Base-by-base conservation (phyloP, 2,797 vertebrate species). In the Sciaenops ocellatus region DNA sequence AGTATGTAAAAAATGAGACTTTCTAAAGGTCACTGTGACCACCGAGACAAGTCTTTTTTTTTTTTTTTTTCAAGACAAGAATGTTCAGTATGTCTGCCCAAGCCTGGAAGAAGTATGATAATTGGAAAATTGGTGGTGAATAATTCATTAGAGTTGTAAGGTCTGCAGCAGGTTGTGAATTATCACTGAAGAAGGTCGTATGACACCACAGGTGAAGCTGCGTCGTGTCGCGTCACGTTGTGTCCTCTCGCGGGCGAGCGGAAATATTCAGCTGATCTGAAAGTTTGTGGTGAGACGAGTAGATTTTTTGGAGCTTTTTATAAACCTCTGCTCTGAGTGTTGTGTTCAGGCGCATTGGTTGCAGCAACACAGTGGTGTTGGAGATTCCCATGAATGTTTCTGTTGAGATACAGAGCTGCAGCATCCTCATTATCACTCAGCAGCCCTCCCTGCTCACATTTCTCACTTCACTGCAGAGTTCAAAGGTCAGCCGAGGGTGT, bases 401-500 rank as follows among this genome's bases (percentile, higher is more conserved):
- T 87, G 78, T 77, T 82, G 79, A 75, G 82, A 91, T 86, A 76
- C 84, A 84, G 65, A 55, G 59, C 72, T 76, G 70, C 17, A 5
- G 28, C 73, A 17, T 79, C 69, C 86, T 89, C 87, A 88, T 90
- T 90, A 92, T 90, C 89, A 67, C 85, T 81, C 61, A 24, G 83
- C 80, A 69, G 64, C 78, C 67, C 64, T 65, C 50, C 72, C 18
- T 44, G 52, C 84, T 89, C 79, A 60, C 85, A 85, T 89, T 86
- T 88, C 83, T 86, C 77, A 79, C 86, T 73, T 71, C 54, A 44
- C 70, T 55, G 73, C 83, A 52, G 76, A 71, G 86, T 63, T 89
- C 75, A 83, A 30, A 24, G 87, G 82, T 91, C 80, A 68, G 66
- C 50, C 1, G 67, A 51, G 61, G 67, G 57, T 75, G 70, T 84